Percentiles rank a stretch among this genome's conserved stretches.
phyloP scores from a whole-genome alignment of 2,113 vertebrate genomes.

The Lycaon pictus region DNA sequence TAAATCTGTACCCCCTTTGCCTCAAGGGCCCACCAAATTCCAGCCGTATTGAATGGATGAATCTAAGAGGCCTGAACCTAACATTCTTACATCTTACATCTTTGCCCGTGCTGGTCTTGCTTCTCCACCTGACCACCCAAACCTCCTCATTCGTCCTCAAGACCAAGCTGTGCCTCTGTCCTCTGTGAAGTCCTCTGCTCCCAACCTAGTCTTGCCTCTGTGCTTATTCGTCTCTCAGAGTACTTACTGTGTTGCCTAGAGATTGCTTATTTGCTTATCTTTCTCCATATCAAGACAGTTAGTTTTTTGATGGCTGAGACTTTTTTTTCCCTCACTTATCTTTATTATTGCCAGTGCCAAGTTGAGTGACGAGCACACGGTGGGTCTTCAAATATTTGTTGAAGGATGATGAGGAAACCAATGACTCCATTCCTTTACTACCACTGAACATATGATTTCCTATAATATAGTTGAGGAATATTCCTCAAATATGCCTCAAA shows the following conservation, averaged over 20 bases:
- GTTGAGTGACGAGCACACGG: neutral
- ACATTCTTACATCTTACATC: neutral
- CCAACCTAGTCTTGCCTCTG: neutral
- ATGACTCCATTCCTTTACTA: neutral
- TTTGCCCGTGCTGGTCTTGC: neutral
- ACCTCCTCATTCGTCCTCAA: neutral
- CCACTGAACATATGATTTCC: neutral
- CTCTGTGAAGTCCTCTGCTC: neutral
- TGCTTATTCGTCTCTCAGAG: neutral
- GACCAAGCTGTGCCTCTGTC: neutral
- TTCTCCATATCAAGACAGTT: neutral
- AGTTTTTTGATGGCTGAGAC: neutral
- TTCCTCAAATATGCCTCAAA: neutral
- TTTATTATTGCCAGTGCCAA: neutral
- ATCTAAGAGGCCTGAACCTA: neutral
- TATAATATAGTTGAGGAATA: neutral
- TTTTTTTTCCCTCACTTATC: neutral
- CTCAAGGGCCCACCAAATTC: neutral
- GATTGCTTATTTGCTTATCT: neutral
- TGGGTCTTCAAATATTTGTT: neutral
- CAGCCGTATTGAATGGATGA: neutral
- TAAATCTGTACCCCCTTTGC: neutral
- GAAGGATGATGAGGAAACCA: neutral
- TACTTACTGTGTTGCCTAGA: neutral
- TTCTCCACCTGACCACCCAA: neutral